Evolutionary conservation across 2,888 invertebrate genomes (phyloP), one percentile per base, ranked within the genome.

Genomic region (Eulithis testata): DNA sequence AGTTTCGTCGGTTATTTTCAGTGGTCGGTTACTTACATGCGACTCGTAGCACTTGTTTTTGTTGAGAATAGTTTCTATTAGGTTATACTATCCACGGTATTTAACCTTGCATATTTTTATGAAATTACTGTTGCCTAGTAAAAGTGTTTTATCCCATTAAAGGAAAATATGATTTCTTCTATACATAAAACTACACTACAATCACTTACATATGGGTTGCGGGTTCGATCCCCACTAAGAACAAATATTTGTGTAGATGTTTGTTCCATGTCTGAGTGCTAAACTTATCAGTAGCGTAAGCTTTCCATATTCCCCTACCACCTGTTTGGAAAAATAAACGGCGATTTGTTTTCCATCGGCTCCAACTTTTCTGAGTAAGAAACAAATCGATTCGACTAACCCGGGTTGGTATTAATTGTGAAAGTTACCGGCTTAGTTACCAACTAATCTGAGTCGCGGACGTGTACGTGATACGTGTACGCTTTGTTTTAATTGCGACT

Each of bases 381-480:
- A 77, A 75, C 65, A 70, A 80, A 81, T 82, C 77, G 77, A 80
- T 83, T 74, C 69, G 55, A 53, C 37, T 72, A 72, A 66, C 73
- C 69, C 77, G 70, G 74, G 77, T 76, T 75, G 74, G 78, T 78
- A 86, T 85, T 86, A 86, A 87, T 87, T 84, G 87, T 83, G 76
- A 81, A 87, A 86, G 84, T 86, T 87, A 76, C 76, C 73, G 72
- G 77, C 80, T 80, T 81, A 77, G 78, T 76, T 75, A 76, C 71
- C 73, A 76, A 80, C 81, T 82, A 81, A 83, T 84, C 79, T 77
- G 77, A 76, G 73, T 54, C 70, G 57, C 70, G 72, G 69, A 81
- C 83, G 81, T 81, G 81, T 76, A 56, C 59, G 67, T 68, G 66
- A 63, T 67, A 64, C 58, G 65, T 62, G 63, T 36, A 9, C n/a